Conservation (phyloP, 1,140 invertebrate genomes). For the Mylabris phalerata region DNA sequence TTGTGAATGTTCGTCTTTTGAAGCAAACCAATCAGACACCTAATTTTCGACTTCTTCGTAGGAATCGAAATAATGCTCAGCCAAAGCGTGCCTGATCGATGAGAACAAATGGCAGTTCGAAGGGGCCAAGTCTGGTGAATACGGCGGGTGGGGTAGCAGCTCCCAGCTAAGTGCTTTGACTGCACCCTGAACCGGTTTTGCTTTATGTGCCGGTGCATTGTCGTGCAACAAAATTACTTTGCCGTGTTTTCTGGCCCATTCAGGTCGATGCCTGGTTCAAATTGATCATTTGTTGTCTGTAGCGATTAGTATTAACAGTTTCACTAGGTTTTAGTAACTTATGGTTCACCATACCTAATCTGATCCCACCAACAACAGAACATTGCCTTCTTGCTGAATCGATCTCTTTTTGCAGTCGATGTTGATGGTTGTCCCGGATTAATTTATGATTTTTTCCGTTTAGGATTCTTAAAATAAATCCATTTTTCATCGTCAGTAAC, state of each 20-base stretch:
- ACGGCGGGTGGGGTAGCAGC: conserved; percentile 14
- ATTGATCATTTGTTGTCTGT: neutral
- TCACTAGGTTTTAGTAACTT: too few relatives aligned
- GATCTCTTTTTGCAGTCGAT: too few relatives aligned
- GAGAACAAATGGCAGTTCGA: neutral
- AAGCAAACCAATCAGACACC: neutral
- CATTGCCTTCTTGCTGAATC: too few relatives aligned
- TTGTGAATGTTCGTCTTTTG: neutral
- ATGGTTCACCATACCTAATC: too few relatives aligned
- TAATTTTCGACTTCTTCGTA: conserved; percentile 1
- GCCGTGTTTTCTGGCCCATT: too few relatives aligned
- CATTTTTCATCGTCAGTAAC: too few relatives aligned
- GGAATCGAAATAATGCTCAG: neutral
- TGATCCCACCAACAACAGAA: too few relatives aligned
- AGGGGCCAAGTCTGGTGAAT: conserved; percentile 6
- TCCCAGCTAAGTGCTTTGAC: conserved; percentile 23
- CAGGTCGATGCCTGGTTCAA: too few relatives aligned
- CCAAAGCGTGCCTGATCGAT: conserved; percentile 1
- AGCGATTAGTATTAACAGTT: conserved; percentile 10
- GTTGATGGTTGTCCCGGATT: too few relatives aligned
- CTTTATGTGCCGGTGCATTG: neutral
- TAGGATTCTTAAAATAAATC: too few relatives aligned
- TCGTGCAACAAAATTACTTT: neutral
- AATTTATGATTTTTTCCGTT: too few relatives aligned
- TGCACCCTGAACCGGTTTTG: conserved; percentile 19